Base-by-base conservation (phyloP, 2,797 vertebrate genomes). In the Myripristis murdjan region DNA sequence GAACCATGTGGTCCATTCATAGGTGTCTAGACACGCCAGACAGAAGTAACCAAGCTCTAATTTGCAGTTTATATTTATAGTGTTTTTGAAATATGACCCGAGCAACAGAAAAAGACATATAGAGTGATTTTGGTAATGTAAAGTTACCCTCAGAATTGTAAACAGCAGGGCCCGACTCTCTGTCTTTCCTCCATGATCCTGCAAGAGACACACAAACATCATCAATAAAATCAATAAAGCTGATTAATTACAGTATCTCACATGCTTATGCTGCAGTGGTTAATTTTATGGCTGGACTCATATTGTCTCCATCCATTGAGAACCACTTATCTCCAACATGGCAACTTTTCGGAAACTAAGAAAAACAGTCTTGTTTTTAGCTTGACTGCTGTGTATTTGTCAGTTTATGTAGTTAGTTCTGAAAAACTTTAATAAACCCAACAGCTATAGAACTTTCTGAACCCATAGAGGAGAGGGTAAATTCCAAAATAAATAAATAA, bases 1-100 rank as follows among this genome's bases (percentile, higher is more conserved):
- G 83, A 98, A 97, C 97, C 97, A 98, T 0, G 95, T 93, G 6
- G 96, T 97, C 97, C 97, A 97, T 56, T 95, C 93, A 0, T 91
- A 90, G 24, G 93, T 85, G 64, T 90, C 97, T 97, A 65, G 24
- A 63, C 6, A 81, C 8, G 67, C 0, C 64, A n/a, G 3, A 43
- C n/a, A 80, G 28, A 85, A 68, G 33, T 15, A 70, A 43, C 55
- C 10, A 1, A 43, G 24, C 2, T 20, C 3, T 65, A 4, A 73
- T 26, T 26, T 57, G 12, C 26, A 18, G 26, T 31, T 53, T 11
- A 55, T n/a, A 18, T 37, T 9, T 53, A 0, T 52, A 70, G 0
- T 1, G 11, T 69, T 15, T 60, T 28, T 37, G 20, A 16, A 70
- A 43, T 24, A 2, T 6, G 20, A 70, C 51, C 24, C 20, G 64